These are phyloP conservation scores for Dipodomys merriami DNA, from an alignment of 2,113 vertebrate species.

Conservation along the genomic window DNA sequence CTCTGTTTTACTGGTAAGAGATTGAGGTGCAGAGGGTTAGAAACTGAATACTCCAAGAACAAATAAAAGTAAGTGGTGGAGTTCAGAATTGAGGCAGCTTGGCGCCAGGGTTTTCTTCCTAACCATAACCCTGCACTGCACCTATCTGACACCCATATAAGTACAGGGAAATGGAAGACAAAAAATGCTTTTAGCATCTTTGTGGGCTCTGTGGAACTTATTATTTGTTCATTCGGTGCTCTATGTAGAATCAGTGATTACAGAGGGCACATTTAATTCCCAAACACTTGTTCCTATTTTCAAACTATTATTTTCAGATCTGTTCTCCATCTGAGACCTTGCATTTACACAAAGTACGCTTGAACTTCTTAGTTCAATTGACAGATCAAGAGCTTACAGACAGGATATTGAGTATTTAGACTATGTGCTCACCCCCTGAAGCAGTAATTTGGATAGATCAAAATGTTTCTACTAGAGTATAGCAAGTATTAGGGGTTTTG, in stretches of 20 bases:
- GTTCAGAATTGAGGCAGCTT: slow-evolving; percentile 63
- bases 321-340: slow-evolving; percentile 54
- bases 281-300: slow-evolving; percentile 68
- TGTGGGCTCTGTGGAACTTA: slow-evolving; percentile 64
- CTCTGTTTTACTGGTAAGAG: slow-evolving; percentile 30
- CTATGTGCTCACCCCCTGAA: slow-evolving; percentile 17
- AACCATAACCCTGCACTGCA: slow-evolving; percentile 54
- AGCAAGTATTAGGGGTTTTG: slow-evolving; percentile 46
- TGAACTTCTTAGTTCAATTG: slow-evolving; percentile 68
- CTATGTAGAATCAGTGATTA: slow-evolving; percentile 67
- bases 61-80: slow-evolving; percentile 38
- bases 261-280: slow-evolving; percentile 67
- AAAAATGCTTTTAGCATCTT: slow-evolving; percentile 41
- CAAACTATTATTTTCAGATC: slow-evolving; percentile 67
- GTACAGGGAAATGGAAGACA: slow-evolving; percentile 54
- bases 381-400: slow-evolving; percentile 61
- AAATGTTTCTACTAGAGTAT: slow-evolving; percentile 29
- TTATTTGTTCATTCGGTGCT: slow-evolving; percentile 58
- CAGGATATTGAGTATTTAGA: slow-evolving; percentile 58
- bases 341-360: slow-evolving; percentile 55
- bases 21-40: slow-evolving; percentile 48
- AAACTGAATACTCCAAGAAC: slow-evolving; percentile 26
- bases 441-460: slow-evolving; percentile 49
- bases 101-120: slow-evolving; percentile 60
- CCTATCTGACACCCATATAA: slow-evolving; percentile 63